Evolutionary conservation across 2,113 vertebrate genomes (phyloP).

Genomic region (Sphaerodactylus townsendi): DNA sequence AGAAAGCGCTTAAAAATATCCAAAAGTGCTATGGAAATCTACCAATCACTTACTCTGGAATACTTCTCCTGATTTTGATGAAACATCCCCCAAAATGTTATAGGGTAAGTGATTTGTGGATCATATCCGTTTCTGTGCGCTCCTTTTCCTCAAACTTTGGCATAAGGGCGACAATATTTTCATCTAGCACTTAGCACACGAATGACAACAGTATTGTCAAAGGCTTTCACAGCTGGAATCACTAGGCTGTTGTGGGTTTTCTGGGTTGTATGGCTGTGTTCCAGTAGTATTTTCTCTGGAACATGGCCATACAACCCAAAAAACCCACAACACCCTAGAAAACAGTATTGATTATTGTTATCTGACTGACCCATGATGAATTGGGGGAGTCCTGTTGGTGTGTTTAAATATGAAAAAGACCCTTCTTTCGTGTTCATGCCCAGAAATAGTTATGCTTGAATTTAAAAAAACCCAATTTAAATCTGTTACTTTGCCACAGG

Average conservation of each 20-base stretch:
- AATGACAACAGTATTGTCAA: too few species aligned
- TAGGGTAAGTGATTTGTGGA: neutral
- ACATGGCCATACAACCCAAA: too few species aligned
- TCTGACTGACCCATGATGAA: too few species aligned
- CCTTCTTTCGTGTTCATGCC: constrained; percentile 63
- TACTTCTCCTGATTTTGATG: neutral
- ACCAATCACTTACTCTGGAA: neutral
- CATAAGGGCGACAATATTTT: too few species aligned
- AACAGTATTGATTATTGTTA: too few species aligned
- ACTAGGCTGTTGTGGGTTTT: too few species aligned
- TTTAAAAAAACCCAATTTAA: constrained; percentile 72
- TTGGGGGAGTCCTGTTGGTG: too few species aligned
- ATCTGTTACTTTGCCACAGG: constrained; percentile 76
- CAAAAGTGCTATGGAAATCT: neutral
- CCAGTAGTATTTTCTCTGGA: too few species aligned
- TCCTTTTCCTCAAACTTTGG: neutral
- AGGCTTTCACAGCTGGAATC: too few species aligned
- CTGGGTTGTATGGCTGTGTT: too few species aligned
- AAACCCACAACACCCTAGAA: too few species aligned
- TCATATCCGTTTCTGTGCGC: neutral
- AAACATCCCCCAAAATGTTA: neutral
- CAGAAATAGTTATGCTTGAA: constrained; percentile 78
- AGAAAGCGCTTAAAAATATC: neutral
- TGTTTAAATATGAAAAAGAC: constrained; percentile 71
- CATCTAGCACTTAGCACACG: too few species aligned